phyloP scores from a whole-genome alignment of 2,113 vertebrate species.

The Phoenicopterus ruber region DNA sequence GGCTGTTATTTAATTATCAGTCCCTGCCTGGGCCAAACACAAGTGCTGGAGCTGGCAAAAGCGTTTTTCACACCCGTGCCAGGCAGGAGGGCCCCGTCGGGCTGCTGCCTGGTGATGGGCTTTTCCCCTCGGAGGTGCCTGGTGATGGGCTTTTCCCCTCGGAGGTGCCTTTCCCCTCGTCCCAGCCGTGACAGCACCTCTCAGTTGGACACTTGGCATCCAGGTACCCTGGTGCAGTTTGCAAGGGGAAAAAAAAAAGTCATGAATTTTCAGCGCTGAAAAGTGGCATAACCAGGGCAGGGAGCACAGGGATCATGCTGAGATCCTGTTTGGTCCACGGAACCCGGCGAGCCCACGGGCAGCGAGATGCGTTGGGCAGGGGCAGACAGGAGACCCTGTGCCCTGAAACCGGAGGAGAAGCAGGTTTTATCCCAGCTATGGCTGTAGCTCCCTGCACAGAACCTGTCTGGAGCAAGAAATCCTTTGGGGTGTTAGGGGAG shows the following conservation, averaged over 20 bases:
- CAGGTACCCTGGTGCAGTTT: neutral
- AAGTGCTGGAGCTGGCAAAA: neutral
- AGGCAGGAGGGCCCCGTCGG: neutral
- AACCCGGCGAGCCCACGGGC: rapidly evolving
- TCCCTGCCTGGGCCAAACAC: neutral
- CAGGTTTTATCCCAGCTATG: neutral
- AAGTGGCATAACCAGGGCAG: rapidly evolving
- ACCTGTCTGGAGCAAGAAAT: neutral
- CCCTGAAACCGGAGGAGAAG: neutral
- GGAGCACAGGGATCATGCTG: neutral
- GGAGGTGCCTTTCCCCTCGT: neutral
- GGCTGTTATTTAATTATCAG: neutral
- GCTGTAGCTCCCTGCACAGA: neutral
- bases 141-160: too few species aligned
- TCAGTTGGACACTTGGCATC: neutral
- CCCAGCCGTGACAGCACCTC: neutral
- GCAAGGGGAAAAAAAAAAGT: neutral
- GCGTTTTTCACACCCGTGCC: rapidly evolving
- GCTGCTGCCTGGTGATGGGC: neutral
- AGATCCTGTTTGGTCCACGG: neutral
- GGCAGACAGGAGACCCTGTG: neutral
- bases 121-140: too few species aligned
- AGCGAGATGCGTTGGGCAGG: neutral
- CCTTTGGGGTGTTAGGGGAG: neutral
- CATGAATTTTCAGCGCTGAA: rapidly evolving